Percentiles rank a stretch among this genome's conserved stretches.
Evolutionary conservation across 2,113 vertebrate species (phyloP).

Genomic region (Polyodon spathula): DNA sequence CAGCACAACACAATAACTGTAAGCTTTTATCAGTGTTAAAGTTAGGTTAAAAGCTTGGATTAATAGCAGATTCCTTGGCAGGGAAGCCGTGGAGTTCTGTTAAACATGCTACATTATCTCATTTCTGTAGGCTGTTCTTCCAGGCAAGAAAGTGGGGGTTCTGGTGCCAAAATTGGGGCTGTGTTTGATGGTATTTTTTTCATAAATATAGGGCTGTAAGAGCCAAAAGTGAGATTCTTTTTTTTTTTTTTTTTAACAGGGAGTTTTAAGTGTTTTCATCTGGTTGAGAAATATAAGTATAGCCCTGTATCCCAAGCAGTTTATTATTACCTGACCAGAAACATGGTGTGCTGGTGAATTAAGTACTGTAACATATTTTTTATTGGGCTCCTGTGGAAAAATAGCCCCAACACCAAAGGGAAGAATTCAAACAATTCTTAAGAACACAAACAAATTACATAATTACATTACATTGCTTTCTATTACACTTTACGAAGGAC

Average conservation of each 20-base stretch:
- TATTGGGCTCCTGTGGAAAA: conserved; percentile 30
- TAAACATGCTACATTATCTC: conserved; percentile 11
- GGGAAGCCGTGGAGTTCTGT: conserved; percentile 13
- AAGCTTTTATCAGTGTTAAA: neutral
- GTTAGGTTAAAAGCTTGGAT: conserved; percentile 30
- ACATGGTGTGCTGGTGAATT: conserved; percentile 8
- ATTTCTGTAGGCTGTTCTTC: conserved; percentile 15
- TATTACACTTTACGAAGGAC: conserved; percentile 7
- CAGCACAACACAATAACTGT: neutral
- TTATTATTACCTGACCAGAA: conserved; percentile 13
- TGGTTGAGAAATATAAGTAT: conserved; percentile 13
- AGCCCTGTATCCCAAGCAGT: neutral
- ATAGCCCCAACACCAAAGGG: conserved; percentile 1
- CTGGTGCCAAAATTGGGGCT: conserved; percentile 16
- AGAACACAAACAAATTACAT: conserved; percentile 1
- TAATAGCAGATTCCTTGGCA: conserved; percentile 28
- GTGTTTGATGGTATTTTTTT: conserved; percentile 27
- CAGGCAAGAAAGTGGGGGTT: conserved; percentile 2
- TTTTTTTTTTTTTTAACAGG: conserved; percentile 27
- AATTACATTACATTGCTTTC: conserved; percentile 14
- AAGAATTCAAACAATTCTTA: conserved; percentile 13
- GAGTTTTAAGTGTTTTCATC: conserved; percentile 16
- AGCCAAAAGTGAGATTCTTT: conserved; percentile 22
- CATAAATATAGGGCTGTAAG: conserved; percentile 10
- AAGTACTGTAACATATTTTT: conserved; percentile 15